Evolutionary conservation across 2,888 invertebrate species (phyloP).

Genomic region (Micropterix aruncella): DNA sequence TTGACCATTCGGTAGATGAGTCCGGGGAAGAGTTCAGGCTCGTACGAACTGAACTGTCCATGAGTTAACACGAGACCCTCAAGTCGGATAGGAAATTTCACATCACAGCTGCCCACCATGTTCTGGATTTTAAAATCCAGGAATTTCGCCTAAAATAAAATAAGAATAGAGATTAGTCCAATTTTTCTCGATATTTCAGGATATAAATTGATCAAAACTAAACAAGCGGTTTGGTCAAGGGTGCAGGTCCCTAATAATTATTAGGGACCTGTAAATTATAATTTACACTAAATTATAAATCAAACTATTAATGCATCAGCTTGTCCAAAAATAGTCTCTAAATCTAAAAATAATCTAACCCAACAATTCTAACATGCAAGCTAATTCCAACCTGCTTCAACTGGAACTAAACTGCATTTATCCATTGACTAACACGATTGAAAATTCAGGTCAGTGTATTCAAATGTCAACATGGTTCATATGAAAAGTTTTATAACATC

Average conservation of each 20-base stretch:
- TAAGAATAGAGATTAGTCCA: constrained; percentile 3
- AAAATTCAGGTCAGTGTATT: no score
- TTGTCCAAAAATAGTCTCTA: neutral
- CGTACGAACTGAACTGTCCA: constrained; percentile 75
- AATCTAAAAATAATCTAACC: neutral
- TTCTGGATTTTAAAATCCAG: constrained; percentile 73
- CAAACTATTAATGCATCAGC: neutral
- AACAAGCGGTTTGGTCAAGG: neutral
- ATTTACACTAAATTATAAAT: constrained; percentile 10
- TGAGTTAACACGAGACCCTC: constrained; percentile 62
- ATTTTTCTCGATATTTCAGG: neutral
- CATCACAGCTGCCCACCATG: constrained; percentile 68
- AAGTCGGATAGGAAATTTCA: constrained; percentile 59
- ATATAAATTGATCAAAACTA: neutral
- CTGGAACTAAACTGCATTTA: no score
- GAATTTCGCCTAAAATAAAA: constrained; percentile 55
- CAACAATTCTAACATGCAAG: no score
- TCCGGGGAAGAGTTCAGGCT: constrained; percentile 97
- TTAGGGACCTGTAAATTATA: neutral
- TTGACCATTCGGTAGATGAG: constrained; percentile 97
- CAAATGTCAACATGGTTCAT: no score
- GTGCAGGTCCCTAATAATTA: neutral
- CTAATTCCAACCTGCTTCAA: no score
- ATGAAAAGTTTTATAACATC: no score
- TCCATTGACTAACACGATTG: no score